These are phyloP conservation scores for Oeneis ivallda DNA, from an alignment of 2,888 invertebrate genomes.

Conservation along the genomic window DNA sequence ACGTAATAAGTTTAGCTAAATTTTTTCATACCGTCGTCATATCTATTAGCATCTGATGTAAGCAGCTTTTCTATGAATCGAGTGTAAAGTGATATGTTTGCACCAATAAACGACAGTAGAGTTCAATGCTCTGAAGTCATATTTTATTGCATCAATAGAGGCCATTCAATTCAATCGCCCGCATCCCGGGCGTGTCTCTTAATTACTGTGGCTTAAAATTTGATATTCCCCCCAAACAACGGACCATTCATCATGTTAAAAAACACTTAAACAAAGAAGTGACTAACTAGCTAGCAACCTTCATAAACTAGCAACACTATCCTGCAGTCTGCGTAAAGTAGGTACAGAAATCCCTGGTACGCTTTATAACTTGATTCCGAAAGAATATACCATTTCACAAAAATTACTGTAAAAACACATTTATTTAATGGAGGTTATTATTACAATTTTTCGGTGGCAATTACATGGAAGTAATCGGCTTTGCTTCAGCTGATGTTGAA, in stretches of 20 bases:
- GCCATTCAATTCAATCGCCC: constrained; percentile 61
- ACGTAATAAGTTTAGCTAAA: not conserved
- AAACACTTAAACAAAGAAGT: not conserved
- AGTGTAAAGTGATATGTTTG: constrained; percentile 15
- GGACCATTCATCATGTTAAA: constrained; percentile 15
- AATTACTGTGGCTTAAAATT: constrained; percentile 50
- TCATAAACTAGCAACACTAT: too few relatives aligned
- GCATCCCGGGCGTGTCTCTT: constrained; percentile 55
- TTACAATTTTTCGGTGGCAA: too few relatives aligned
- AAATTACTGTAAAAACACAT: too few relatives aligned
- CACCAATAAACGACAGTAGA: constrained; percentile 43
- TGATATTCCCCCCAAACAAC: constrained; percentile 23
- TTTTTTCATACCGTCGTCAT: not conserved
- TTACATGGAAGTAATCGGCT: too few relatives aligned
- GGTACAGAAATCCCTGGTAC: too few relatives aligned
- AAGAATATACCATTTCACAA: too few relatives aligned
- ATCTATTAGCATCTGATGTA: constrained; percentile 5
- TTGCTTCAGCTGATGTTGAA: too few relatives aligned
- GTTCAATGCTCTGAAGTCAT: constrained; percentile 47
- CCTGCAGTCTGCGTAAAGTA: too few relatives aligned
- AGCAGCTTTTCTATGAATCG: constrained; percentile 13
- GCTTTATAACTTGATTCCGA: too few relatives aligned
- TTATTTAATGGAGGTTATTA: too few relatives aligned
- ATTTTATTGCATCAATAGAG: constrained; percentile 52
- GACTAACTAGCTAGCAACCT: too few relatives aligned